Evolutionary conservation across 2,797 vertebrate species (phyloP).

Genomic region (Pipistrellus kuhlii): DNA sequence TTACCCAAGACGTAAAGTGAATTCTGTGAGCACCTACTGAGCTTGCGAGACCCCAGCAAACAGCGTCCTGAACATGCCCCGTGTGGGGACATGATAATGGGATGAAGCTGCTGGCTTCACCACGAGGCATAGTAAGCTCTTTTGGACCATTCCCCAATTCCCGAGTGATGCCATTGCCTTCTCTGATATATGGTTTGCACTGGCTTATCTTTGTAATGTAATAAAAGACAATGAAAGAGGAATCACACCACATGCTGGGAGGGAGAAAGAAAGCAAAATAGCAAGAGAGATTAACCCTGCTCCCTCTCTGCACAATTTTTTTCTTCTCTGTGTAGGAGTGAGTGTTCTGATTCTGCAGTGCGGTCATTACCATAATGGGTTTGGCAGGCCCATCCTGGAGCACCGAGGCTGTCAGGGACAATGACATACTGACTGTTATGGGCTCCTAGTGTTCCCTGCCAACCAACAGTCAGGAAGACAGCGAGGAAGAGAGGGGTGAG

Average conservation of each 20-base stretch:
- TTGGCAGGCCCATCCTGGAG: constrained; percentile 82
- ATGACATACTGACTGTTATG: constrained; percentile 77
- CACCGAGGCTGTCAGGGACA: constrained; percentile 79
- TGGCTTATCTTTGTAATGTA: constrained; percentile 26
- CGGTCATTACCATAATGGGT: constrained; percentile 76
- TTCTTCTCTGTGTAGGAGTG: constrained; percentile 68
- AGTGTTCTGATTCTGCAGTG: constrained; percentile 78
- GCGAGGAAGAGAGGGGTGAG: not conserved
- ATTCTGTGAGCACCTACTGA: constrained; percentile 50
- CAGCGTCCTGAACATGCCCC: not conserved
- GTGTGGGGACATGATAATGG: not conserved
- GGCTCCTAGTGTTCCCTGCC: constrained; percentile 73
- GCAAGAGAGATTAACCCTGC: constrained; percentile 45
- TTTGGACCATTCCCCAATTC: constrained; percentile 15
- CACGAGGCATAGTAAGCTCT: not conserved
- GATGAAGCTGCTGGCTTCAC: not conserved
- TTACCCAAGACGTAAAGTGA: not conserved
- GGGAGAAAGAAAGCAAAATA: constrained; percentile 45
- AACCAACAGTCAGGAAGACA: constrained; percentile 48
- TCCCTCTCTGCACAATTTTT: not conserved
- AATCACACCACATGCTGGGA: not conserved
- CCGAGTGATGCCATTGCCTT: not conserved
- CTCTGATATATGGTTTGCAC: not conserved
- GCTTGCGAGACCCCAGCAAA: constrained; percentile 39
- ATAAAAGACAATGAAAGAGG: not conserved